Base-by-base conservation (phyloP, 2,888 invertebrate species). In the Sphaeridia pumilis region DNA sequence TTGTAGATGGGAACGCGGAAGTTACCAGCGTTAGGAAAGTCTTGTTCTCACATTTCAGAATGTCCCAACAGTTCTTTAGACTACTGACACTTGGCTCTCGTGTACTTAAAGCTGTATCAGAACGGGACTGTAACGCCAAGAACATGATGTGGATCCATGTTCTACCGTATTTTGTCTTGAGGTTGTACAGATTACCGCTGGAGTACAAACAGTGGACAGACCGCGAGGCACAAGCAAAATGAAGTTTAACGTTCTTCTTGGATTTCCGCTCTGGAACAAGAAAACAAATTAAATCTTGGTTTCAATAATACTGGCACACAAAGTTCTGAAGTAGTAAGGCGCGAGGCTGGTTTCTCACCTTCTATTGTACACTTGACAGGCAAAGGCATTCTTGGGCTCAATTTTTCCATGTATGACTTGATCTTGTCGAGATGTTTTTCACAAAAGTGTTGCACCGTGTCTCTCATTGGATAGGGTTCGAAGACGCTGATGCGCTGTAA, bases 131-230 rank as follows among this genome's bases (percentile, higher is more conserved):
- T 58, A 92, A 78, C 58, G 90, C 87, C 48, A 94, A 78, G 72
- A 94, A 93, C 90, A 94, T 93, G 46, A 94, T 78, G 74, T 94
- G 93, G 60, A 94, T 86, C 94, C 93, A 93, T 42, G 86, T 83
- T 63, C 87, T 78, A 1, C 92, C 85, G 69, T 83, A 81, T 59
- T 87, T 78, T 27, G 76, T 76, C 64, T 74, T 72, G 61, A 75
- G 68, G 2, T 70, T 70, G 63, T 76, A 51, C 38, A 48, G 28
- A 47, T 49, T 20, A 84, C 85, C 80, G 68, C 82, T 80, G 54
- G 51, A 55, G 74, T 89, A 93, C 57, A 93, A 77, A 71, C 93
- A 94, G 72, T 90, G 83, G 17, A 71, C 70, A 64, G 80, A 83
- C 68, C 82, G 77, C 43, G 82, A 82, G 67, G 87, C 87, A 73